Base-by-base conservation (phyloP, 2,797 vertebrate genomes). In the Leucoraja ocellata region DNA sequence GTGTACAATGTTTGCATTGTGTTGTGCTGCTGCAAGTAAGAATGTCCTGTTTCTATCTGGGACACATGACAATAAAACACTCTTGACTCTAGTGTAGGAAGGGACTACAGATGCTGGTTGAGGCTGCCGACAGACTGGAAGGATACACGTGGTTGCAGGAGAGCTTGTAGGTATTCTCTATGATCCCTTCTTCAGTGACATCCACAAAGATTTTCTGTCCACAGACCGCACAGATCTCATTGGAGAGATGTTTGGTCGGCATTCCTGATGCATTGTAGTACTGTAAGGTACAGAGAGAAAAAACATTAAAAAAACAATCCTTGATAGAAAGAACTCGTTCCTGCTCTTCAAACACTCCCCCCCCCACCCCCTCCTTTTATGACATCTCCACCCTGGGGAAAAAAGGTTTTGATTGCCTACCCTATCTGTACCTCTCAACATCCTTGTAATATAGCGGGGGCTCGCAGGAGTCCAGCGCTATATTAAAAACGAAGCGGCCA, bases 121-220 rank as follows among this genome's bases (percentile, higher is more conserved):
- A 54, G 0, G 46, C 46, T 5, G 46, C 46, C 5, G 46, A 54
- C 46, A 54, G 46, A 54, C 63, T 25, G 5, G 79, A 94, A 98
- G 97, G 98, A 99, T 99, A 99, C 99, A 99, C 98, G 28, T 99
- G 99, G 95, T 99, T 99, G 96, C 99, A 99, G 95, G 98, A 98
- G 61, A 99, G 96, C 90, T 98, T 97, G 95, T 98, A 99, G 0
- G 99, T 99, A 96, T 99, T 99, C 96, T 99, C 99, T 0, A 99
- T 98, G 94, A 99, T 99, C 63, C 99, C 99, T 78, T 99, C 99
- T 94, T 99, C 99, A 0, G 97, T 99, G 95, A 99, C 98, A 0
- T 99, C 98, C 58, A 99, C 99, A 0, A 99, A 97, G 96, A 99
- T 99, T 94, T 97, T 97, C 96, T 99, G 99, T n/a, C 99, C 99